phyloP scores from a whole-genome alignment of 2,113 vertebrate species.

The Jaculus jaculus region DNA sequence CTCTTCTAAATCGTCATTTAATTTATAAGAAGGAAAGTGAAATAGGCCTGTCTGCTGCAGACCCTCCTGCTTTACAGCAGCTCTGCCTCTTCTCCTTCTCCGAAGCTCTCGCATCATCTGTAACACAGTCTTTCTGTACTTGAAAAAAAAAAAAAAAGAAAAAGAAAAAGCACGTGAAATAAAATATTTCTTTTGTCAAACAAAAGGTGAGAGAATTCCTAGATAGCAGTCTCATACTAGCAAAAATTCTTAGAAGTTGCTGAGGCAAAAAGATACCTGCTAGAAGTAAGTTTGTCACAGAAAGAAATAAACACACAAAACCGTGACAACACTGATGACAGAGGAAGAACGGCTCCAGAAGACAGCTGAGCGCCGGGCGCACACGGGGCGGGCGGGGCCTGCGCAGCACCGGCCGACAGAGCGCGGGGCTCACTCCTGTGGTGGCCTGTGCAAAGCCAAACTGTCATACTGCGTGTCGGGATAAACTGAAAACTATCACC shows the following conservation, averaged over 20 bases:
- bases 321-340: neutral
- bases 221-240: too few relatives aligned
- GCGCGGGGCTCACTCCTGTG: too few relatives aligned
- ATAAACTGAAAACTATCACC: too few relatives aligned
- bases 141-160: too few relatives aligned
- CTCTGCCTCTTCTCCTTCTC: too few relatives aligned
- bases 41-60: neutral
- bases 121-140: too few relatives aligned
- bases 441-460: fast-evolving
- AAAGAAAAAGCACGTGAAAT: too few relatives aligned
- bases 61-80: too few relatives aligned
- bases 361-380: fast-evolving
- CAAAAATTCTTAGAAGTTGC: neutral
- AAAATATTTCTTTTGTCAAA: neutral
- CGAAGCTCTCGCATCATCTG: too few relatives aligned
- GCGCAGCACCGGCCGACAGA: too few relatives aligned
- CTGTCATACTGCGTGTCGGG: neutral
- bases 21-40: neutral
- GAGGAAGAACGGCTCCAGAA: neutral
- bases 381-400: too few relatives aligned
- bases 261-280: neutral
- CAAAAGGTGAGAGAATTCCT: neutral
- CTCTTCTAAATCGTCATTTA: neutral
- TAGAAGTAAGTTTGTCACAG: neutral
- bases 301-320: neutral